Conservation (phyloP, 2,113 vertebrate species). For the Silurus glanis region DNA sequence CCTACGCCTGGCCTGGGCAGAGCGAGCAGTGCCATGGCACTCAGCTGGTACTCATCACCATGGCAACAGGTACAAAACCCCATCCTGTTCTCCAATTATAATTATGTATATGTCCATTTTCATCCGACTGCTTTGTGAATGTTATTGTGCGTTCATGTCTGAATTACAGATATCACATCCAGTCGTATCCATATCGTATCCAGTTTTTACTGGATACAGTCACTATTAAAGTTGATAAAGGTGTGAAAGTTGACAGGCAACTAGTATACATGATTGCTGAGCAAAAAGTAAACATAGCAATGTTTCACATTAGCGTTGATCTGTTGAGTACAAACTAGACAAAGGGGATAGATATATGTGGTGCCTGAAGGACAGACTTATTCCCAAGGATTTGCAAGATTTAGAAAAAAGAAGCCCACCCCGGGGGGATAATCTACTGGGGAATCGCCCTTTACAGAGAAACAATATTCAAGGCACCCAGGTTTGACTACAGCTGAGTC, state of each 20-base stretch:
- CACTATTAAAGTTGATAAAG: neutral
- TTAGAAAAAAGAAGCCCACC: too few species aligned
- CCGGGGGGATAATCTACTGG: too few species aligned
- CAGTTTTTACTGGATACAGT: neutral
- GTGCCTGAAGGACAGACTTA: conserved; percentile 84
- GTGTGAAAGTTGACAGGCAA: neutral
- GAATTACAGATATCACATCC: neutral
- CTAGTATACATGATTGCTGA: neutral
- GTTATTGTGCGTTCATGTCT: neutral
- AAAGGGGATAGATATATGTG: conserved; percentile 16
- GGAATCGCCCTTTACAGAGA: too few species aligned
- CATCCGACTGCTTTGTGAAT: neutral
- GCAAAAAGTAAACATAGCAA: neutral
- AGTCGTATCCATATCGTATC: too few species aligned
- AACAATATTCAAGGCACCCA: too few species aligned
- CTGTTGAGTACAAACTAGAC: neutral
- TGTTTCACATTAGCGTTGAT: neutral
- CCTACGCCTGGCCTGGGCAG: conserved; percentile 51
- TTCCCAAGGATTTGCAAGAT: too few species aligned
- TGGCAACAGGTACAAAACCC: conserved; percentile 86
- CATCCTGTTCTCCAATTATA: neutral
- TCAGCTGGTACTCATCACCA: conserved; percentile 88
- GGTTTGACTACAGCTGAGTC: too few species aligned
- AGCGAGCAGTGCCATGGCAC: conserved; percentile 56
- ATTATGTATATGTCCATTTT: neutral